phyloP scores from a whole-genome alignment of 2,797 vertebrate genomes.

The Limnodromus scolopaceus region DNA sequence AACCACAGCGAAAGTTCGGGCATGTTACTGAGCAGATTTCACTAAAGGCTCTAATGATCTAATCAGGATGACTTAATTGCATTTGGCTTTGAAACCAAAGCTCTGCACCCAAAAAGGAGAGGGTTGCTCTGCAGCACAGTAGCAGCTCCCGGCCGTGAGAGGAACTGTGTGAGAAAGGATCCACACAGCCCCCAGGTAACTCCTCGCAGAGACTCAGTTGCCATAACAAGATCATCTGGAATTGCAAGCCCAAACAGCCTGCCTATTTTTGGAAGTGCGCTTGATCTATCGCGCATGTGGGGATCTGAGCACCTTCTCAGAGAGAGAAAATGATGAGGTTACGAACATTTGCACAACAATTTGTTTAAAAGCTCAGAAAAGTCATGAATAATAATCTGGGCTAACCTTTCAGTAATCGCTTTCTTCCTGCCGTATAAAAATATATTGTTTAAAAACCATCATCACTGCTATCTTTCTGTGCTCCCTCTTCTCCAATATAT shows the following conservation, averaged over 20 bases:
- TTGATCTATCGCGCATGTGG: background rate
- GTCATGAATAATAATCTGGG: conserved; percentile 41
- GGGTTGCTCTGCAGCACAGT: background rate
- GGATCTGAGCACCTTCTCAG: conserved; percentile 22
- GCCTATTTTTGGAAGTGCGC: conserved; percentile 14
- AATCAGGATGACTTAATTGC: conserved; percentile 55
- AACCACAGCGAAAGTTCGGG: conserved; percentile 51
- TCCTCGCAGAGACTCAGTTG: background rate
- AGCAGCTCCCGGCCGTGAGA: background rate
- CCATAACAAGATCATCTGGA: conserved; percentile 43
- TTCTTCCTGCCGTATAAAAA: conserved; percentile 25
- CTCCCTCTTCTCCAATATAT: background rate
- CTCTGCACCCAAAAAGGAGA: background rate
- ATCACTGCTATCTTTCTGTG: background rate
- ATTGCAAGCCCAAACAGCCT: background rate
- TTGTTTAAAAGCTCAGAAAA: conserved; percentile 54
- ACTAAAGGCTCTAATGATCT: conserved; percentile 60
- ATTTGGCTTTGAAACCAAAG: conserved; percentile 51
- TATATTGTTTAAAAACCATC: background rate
- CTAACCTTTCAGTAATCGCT: conserved; percentile 40
- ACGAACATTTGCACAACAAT: conserved; percentile 27
- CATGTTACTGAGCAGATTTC: conserved; percentile 53
- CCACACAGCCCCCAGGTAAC: background rate
- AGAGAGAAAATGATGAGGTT: background rate
- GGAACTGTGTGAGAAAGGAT: conserved; percentile 6